Percentiles rank a stretch among this genome's conserved stretches.
Evolutionary conservation across 53 echinoderm and acorn worm genomes (phyloP).

Genomic region (Arbacia lixula): DNA sequence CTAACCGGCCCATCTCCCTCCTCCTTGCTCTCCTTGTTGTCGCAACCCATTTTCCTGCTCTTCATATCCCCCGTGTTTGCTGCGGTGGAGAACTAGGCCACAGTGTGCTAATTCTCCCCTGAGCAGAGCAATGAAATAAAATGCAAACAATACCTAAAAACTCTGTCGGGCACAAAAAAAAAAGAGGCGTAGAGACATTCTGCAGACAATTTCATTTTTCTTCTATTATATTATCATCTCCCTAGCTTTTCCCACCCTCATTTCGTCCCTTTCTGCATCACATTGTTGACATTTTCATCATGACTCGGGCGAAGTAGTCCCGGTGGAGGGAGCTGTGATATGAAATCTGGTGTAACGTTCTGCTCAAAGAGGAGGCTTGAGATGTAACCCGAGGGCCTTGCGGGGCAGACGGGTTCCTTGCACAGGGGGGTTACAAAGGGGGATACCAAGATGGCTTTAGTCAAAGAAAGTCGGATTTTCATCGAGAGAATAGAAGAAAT

Average conservation of each 20-base stretch:
- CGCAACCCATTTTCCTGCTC: conserved; percentile 7
- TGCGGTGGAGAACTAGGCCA: background rate
- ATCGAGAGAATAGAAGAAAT: background rate
- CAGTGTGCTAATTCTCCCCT: conserved; percentile 25
- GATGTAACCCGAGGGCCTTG: background rate
- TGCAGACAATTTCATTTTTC: background rate
- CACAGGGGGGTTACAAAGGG: background rate
- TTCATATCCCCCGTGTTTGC: conserved; percentile 7
- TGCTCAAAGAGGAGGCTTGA: background rate
- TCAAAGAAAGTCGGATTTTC: background rate
- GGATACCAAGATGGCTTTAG: background rate
- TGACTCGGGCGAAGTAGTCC: too few species aligned
- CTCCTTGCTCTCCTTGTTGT: background rate
- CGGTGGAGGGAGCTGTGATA: background rate
- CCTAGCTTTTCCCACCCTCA: background rate
- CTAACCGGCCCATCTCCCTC: background rate
- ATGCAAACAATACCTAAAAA: conserved; percentile 20
- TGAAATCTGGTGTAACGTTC: background rate
- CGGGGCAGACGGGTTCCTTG: background rate
- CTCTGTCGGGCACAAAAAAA: too few species aligned
- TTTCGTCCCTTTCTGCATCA: too few species aligned
- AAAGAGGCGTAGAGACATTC: background rate
- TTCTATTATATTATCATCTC: background rate
- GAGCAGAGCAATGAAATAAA: conserved; percentile 8
- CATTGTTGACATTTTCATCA: too few species aligned